These are phyloP conservation scores for Heterodera filipjevi DNA, from an alignment of 2,888 invertebrate genomes.

Conservation along the genomic window DNA sequence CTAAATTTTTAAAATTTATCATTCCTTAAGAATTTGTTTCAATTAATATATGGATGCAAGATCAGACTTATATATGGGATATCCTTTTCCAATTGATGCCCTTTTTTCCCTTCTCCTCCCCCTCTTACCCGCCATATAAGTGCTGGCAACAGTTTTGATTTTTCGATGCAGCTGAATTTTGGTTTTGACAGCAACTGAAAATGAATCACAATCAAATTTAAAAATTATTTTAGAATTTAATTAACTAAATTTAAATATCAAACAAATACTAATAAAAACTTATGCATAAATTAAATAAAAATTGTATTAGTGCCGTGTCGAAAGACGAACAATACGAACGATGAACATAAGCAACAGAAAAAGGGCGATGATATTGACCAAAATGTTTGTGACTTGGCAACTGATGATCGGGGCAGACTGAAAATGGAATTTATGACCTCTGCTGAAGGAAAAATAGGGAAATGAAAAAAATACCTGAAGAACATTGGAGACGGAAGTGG, in stretches of 20 bases:
- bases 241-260: conserved; percentile 34
- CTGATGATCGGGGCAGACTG: conserved; percentile 51
- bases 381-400: conserved; percentile 60
- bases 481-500: conserved; percentile 52
- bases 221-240: background rate
- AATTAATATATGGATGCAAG: too few relatives aligned
- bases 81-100: too few relatives aligned
- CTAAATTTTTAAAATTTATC: conserved; percentile 2
- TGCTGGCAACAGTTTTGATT: conserved; percentile 96
- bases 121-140: conserved; percentile 83
- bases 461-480: conserved; percentile 6
- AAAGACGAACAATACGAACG: conserved; percentile 67
- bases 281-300: background rate
- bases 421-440: background rate
- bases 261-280: conserved; percentile 25
- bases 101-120: background rate
- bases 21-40: background rate
- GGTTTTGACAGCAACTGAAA: conserved; percentile 83
- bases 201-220: background rate
- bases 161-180: conserved; percentile 92
- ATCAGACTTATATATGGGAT: too few relatives aligned
- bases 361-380: conserved; percentile 57
- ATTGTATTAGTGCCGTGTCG: conserved; percentile 78
- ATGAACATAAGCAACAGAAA: conserved; percentile 60
- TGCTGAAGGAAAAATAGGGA: too few relatives aligned